These are phyloP conservation scores for Melopsittacus undulatus DNA, from an alignment of 2,797 vertebrate genomes.

Conservation along the genomic window DNA sequence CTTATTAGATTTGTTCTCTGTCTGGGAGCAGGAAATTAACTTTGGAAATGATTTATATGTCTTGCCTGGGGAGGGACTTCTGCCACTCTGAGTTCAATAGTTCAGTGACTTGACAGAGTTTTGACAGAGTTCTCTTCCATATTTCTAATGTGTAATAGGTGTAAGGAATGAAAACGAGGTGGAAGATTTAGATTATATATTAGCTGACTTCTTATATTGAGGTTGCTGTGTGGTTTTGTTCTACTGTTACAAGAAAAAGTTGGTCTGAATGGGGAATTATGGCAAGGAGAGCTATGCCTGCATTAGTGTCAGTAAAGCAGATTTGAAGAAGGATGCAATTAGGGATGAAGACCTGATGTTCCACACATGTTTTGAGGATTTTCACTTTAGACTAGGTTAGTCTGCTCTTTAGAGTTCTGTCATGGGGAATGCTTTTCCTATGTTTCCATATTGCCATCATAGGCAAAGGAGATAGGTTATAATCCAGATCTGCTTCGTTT, in stretches of 20 bases:
- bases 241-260: not conserved
- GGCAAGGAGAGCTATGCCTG: not conserved
- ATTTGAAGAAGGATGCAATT: not conserved
- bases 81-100: constrained; percentile 72
- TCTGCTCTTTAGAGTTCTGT: not conserved
- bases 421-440: not conserved
- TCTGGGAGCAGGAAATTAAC: constrained; percentile 78
- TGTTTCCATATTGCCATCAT: not conserved
- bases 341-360: not conserved
- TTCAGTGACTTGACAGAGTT: constrained; percentile 55
- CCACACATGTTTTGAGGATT: not conserved
- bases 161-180: constrained; percentile 44
- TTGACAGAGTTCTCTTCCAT: constrained; percentile 10
- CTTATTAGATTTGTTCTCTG: constrained; percentile 77
- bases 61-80: constrained; percentile 71
- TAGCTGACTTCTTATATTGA: constrained; percentile 23
- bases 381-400: not conserved
- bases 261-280: not conserved
- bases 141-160: constrained; percentile 60
- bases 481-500: not conserved
- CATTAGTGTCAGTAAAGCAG: not conserved
- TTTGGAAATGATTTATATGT: constrained; percentile 79
- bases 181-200: constrained; percentile 38
- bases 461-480: not conserved
- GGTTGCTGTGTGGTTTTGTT: not conserved